Evolutionary conservation across 2,797 vertebrate genomes (phyloP).

Genomic region (Iguana delicatissima): DNA sequence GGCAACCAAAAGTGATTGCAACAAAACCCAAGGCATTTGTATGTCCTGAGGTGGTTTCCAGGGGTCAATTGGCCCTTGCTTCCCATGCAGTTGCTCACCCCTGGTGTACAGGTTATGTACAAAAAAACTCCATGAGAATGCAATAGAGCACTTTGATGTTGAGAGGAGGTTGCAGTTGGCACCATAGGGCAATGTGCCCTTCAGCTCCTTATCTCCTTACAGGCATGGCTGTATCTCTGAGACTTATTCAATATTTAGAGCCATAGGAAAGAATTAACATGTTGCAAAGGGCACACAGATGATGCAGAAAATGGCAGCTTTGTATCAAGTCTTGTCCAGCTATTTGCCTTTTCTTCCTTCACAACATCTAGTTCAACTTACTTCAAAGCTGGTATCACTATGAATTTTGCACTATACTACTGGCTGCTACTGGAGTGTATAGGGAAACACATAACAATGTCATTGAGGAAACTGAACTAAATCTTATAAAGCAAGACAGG

Average conservation of each 20-base stretch:
- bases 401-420: background rate
- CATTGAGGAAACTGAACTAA: background rate
- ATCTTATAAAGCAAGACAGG: background rate
- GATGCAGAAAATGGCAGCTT: background rate
- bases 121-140: background rate
- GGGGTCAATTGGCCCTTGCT: no score
- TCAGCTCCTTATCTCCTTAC: background rate
- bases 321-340: background rate
- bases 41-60: no score
- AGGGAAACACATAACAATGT: background rate
- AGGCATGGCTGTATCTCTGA: background rate
- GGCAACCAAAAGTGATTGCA: no score
- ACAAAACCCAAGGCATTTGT: no score
- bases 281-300: background rate
- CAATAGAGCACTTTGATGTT: background rate
- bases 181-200: background rate
- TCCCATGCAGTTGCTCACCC: no score
- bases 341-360: background rate
- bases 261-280: background rate
- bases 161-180: background rate
- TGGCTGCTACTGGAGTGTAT: background rate
- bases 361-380: background rate
- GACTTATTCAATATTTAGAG: background rate
- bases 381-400: background rate
- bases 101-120: background rate